Evolutionary conservation across 2,797 vertebrate species (phyloP), one percentile per base, ranked within the genome.

Genomic region (Buceros bicornis): DNA sequence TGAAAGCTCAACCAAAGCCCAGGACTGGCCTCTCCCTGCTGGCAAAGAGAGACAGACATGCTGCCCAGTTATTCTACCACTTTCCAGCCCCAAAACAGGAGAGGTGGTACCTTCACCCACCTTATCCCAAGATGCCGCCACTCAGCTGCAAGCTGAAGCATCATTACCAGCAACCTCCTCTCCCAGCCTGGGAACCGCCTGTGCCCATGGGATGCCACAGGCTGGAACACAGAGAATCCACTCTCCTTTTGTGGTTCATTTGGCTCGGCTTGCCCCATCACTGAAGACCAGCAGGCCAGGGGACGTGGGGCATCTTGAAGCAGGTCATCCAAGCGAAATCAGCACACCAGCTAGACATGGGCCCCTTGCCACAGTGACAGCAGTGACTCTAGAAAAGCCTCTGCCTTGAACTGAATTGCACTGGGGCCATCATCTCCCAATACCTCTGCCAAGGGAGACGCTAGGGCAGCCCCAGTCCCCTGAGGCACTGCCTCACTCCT

Each of bases 231-330:
- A 0, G 45, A 53, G 47, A 84, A 33, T 21, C 24, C 8, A 12
- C 54, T 24, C 45, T 90, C 20, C 24, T 84, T 66, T 31, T 31
- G n/a, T n/a, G n/a, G 60, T 28, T 51, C n/a, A 5, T 11, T 13
- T 4, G 8, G 67, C 60, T 64, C 0, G 1, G 31, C 43, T 50
- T 2, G 0, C 22, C 45, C 22, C 0, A 0, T 29, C 53, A 31
- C 19, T 1, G 2, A n/a, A 76, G 54, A 45, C 67, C 58, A 79
- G 56, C 16, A 74, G 61, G 40, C 18, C 2, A 0, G 40, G 14
- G 57, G 26, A 76, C 3, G 4, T 1, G 3, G 9, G 19, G 22
- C 18, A 53, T 58, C 82, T 31, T 21, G 74, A 87, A 64, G 22
- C 53, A 45, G 51, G 45, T 69, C 61, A 83, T 56, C 26, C 54